Evolutionary conservation across 2,888 invertebrate species (phyloP), one percentile per base, ranked within the genome.

Genomic region (Pseudococcus jackbeardsleyi): DNA sequence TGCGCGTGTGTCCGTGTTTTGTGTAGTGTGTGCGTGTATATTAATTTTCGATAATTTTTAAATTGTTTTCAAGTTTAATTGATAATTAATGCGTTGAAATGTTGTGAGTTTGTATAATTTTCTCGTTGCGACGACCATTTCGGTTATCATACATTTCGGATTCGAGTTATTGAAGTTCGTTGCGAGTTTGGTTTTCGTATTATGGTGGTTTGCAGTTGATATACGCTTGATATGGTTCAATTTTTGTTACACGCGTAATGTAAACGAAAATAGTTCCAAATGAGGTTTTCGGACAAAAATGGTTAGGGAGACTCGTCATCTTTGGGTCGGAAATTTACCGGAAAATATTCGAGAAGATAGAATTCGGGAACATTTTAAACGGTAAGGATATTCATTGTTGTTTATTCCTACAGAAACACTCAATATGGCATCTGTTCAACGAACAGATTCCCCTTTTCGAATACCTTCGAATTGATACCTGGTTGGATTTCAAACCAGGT

Each of bases 261-360:
- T 88, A 88, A 88, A 88, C 88, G 79, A 79, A 88, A 88, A 88
- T 72, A 54, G 88, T 72, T 88, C 88, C 88, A 88, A 88, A 96
- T 96, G 96, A 96, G 96, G 96, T 95, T 95, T 95, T 95, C 94
- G 95, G 95, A 95, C 96, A 96, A 97, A 96, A 96, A 99, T 99
- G 99, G 98, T 99, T 96, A 98, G 98, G 96, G 98, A 98, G 97
- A 98, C 98, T 95, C 97, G 98, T 95, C 98, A 99, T 95, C 96
- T 99, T 95, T 98, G 98, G 97, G 98, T 99, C 95, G 98, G 98
- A 96, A 98, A 98, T 95, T 96, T 99, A 95, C 98, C 98, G 96
- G 98, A 98, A 95, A 98, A 97, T 95, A 96, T 97, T 94, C 96
- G 97, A 93, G 98, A 98, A 94, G 98, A 98, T 93, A 95, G 96